Conservation (phyloP, 2,888 invertebrate genomes). For the Eucriotettix oculatus region DNA sequence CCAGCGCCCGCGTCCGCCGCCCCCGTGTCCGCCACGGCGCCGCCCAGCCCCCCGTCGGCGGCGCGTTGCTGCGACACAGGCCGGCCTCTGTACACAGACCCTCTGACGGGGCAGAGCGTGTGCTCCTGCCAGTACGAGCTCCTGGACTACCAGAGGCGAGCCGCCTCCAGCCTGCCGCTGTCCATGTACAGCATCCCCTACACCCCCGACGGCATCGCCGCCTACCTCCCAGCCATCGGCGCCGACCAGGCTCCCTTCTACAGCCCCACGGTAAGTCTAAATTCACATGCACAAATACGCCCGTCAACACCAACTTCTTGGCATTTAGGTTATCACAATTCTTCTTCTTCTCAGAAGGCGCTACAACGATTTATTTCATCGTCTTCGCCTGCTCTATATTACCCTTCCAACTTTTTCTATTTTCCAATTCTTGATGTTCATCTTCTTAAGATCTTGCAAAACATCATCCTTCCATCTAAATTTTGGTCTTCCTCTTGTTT, state of each 20-base stretch:
- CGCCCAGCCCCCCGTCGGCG: conserved; percentile 33
- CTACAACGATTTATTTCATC: no score
- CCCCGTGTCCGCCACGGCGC: conserved; percentile 29
- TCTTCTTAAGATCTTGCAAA: no score
- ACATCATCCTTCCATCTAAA: no score
- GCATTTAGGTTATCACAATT: no score
- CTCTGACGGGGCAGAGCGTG: conserved; percentile 72
- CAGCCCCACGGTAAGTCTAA: conserved; percentile 69
- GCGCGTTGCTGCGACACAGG: conserved; percentile 78
- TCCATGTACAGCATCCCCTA: conserved; percentile 70
- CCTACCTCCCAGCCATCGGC: conserved; percentile 68
- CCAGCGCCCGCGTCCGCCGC: conserved; percentile 26
- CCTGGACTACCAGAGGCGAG: conserved; percentile 60
- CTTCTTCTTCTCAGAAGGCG: no score
- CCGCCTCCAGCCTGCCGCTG: conserved; percentile 53
- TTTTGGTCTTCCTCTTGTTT: no score
- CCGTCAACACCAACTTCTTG: no score
- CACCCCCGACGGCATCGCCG: conserved; percentile 57
- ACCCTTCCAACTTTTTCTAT: no score
- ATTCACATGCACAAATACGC: no score
- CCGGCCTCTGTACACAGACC: conserved; percentile 77
- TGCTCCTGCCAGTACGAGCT: conserved; percentile 86
- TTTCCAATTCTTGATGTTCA: no score
- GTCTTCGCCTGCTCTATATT: no score
- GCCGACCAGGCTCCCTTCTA: conserved; percentile 78